Evolutionary conservation across 2,888 invertebrate species (phyloP).

Genomic region (Cheilosia vulpina): DNA sequence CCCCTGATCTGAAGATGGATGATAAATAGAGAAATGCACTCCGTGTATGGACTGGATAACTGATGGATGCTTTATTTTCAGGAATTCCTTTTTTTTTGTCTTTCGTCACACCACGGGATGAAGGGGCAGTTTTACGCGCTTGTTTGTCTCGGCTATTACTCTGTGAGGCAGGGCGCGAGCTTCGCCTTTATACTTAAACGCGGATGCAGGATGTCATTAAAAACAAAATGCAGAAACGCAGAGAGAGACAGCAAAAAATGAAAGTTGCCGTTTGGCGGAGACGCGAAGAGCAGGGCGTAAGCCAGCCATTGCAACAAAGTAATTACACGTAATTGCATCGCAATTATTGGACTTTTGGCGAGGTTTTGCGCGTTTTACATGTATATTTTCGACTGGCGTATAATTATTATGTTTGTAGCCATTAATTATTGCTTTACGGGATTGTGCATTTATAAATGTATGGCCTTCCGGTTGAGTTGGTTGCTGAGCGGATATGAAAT

Average conservation of each 20-base stretch:
- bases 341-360: slow-evolving; percentile 69
- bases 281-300: neutral
- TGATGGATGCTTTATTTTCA: slow-evolving; percentile 18
- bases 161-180: neutral
- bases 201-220: slow-evolving; percentile 50
- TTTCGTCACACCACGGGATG: neutral
- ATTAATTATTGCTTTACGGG: slow-evolving; percentile 64
- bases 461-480: slow-evolving; percentile 3
- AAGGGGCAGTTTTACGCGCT: slow-evolving; percentile 43
- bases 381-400: slow-evolving; percentile 47
- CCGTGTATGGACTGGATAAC: slow-evolving; percentile 26
- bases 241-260: neutral
- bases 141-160: slow-evolving; percentile 42
- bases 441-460: slow-evolving; percentile 48
- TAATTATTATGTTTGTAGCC: slow-evolving; percentile 70
- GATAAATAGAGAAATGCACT: slow-evolving; percentile 58
- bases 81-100: slow-evolving; percentile 2
- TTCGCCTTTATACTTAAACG: slow-evolving; percentile 35
- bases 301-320: slow-evolving; percentile 40
- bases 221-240: slow-evolving; percentile 12
- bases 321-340: slow-evolving; percentile 70
- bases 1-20: slow-evolving; percentile 47
- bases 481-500: slow-evolving; percentile 16
- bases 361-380: slow-evolving; percentile 44
- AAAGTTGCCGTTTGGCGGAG: neutral